Evolutionary conservation across 2,113 vertebrate species (phyloP).

Genomic region (Uria aalge): DNA sequence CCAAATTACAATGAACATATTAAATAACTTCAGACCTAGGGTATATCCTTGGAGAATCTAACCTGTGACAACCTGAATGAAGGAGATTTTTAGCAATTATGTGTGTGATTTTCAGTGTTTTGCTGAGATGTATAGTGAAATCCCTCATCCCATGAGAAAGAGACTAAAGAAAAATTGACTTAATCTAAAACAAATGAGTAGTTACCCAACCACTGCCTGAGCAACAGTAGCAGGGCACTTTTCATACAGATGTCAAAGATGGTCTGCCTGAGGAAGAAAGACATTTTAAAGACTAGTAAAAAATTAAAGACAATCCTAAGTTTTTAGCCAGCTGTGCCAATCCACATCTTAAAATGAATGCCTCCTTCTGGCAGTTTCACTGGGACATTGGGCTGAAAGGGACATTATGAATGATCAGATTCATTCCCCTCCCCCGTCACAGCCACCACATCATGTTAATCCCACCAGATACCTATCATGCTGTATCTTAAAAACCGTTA

Average conservation of each 20-base stretch:
- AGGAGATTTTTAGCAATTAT: not conserved
- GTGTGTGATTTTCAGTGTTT: not conserved
- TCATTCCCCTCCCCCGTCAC: not conserved
- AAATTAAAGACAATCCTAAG: not conserved
- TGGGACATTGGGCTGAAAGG: accelerated
- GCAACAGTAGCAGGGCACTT: not conserved
- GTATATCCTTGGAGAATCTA: not conserved
- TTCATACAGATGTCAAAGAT: not conserved
- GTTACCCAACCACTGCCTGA: not conserved
- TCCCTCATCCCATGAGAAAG: not conserved
- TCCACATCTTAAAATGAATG: not conserved
- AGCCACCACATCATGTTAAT: not conserved
- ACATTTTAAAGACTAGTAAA: not conserved
- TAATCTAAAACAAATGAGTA: slow-evolving; percentile 17
- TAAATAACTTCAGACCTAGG: not conserved
- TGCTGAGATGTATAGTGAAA: not conserved
- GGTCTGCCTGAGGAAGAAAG: not conserved
- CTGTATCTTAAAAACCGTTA: not conserved
- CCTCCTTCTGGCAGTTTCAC: not conserved
- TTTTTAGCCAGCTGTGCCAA: not conserved
- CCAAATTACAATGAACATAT: not conserved
- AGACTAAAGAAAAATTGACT: not conserved
- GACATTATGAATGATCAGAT: not conserved
- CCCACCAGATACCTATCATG: not conserved
- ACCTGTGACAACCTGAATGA: not conserved